Evolutionary conservation across 2,113 vertebrate species (phyloP).

Genomic region (Otolemur garnettii): DNA sequence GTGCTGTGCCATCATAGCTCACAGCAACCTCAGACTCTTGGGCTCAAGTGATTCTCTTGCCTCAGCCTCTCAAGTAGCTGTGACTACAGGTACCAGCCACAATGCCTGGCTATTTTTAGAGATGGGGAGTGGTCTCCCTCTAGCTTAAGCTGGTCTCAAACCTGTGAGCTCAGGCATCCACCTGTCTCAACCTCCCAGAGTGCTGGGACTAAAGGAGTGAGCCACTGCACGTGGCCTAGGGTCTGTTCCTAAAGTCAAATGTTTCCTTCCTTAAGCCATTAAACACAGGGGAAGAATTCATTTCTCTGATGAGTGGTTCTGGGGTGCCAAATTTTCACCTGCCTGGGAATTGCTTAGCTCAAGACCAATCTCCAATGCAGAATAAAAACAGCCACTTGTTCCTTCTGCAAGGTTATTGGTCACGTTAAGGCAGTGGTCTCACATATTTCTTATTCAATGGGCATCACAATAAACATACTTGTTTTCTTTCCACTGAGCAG

Average conservation of each 20-base stretch:
- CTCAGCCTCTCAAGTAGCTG: too few species aligned
- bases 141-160: too few species aligned
- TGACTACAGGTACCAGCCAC: too few species aligned
- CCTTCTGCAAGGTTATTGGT: slow-evolving; percentile 22
- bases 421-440: not conserved
- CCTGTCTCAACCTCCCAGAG: too few species aligned
- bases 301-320: not conserved
- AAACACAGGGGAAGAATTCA: slow-evolving; percentile 12
- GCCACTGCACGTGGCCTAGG: too few species aligned
- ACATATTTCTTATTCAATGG: slow-evolving; percentile 24
- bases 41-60: too few species aligned
- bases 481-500: slow-evolving; percentile 23
- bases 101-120: too few species aligned
- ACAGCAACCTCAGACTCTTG: too few species aligned
- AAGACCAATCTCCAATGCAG: slow-evolving; percentile 38
- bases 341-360: not conserved
- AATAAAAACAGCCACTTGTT: not conserved
- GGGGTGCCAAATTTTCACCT: not conserved
- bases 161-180: too few species aligned
- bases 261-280: slow-evolving; percentile 8
- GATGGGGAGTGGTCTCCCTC: too few species aligned
- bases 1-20: too few species aligned
- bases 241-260: not conserved
- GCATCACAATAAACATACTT: not conserved
- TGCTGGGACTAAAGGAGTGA: too few species aligned